Base-by-base conservation (phyloP, 1,140 invertebrate genomes). In the Leptinotarsa lineolata region DNA sequence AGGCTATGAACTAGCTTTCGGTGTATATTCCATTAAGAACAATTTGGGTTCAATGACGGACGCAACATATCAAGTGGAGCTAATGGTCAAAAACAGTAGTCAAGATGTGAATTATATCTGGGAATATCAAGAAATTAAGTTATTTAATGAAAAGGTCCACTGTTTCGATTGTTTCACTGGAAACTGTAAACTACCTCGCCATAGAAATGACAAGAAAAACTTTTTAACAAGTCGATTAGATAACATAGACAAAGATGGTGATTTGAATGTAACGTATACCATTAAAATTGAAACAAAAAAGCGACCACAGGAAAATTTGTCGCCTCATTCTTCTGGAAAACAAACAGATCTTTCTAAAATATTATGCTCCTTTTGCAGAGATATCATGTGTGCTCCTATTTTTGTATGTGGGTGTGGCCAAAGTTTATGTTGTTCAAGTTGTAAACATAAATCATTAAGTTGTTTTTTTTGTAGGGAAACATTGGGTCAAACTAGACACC, bases 351-450 rank as follows among this genome's bases (percentile, higher is more conserved):
- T 63, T 63, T 22, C n/a, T 4, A 63, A 63, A 63, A 4, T 63
- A 18, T 11, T 24, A 21, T 63, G 60, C 48, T 16, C 13, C 20
- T 63, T 63, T 24, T 63, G 60, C 22, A 63, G 60, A 24, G 60
- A 63, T 20, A 20, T 63, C 12, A 63, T 63, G 60, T 63, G 18
- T 4, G 60, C 60, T 21, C 60, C 60, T 63, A 63, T 63, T 63
- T 63, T 21, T 63, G 22, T 18, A 21, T 63, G 60, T 63, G 4
- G 15, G 13, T 63, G 15, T 24, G 60, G 60, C 0, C 60, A 63
- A n/a, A 63, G 60, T 63, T 4, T 63, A 30, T 63, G 61, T 39
- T 39, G 30, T 63, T 18, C 24, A 15, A 63, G 20, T 21, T 63
- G 61, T 63, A 63, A 63, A 3, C 20, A 21, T 22, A 63, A 20